These are phyloP conservation scores for Camelus bactrianus DNA, from an alignment of 2,113 vertebrate species.

Conservation along the genomic window DNA sequence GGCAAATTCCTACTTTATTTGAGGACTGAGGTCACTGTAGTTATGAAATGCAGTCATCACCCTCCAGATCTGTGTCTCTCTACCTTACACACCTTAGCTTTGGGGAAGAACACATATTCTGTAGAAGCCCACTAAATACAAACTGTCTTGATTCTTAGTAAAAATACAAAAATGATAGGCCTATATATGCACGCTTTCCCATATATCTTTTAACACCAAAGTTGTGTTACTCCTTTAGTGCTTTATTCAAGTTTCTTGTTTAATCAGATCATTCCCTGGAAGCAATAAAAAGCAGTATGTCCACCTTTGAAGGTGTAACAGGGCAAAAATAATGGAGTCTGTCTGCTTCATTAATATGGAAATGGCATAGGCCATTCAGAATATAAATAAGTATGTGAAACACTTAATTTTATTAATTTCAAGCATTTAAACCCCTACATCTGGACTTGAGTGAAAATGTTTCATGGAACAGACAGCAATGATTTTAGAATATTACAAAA, in stretches of 20 bases:
- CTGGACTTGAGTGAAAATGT: not conserved
- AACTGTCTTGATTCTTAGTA: not conserved
- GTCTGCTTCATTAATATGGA: not conserved
- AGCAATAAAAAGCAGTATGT: not conserved
- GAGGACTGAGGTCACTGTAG: not conserved
- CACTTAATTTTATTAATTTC: not conserved
- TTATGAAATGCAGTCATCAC: not conserved
- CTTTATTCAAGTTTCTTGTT: not conserved
- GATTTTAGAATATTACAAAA: not conserved
- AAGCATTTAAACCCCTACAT: not conserved
- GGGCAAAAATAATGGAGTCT: not conserved
- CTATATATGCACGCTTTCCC: not conserved
- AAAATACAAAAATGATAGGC: not conserved
- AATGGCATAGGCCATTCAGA: not conserved
- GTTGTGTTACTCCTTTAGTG: not conserved
- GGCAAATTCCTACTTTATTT: slow-evolving; percentile 35
- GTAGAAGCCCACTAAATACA: not conserved
- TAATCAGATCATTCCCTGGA: not conserved
- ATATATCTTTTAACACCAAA: not conserved
- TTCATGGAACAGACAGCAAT: not conserved
- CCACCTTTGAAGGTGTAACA: not conserved
- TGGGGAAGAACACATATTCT: not conserved
- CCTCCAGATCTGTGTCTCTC: not conserved
- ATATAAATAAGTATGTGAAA: not conserved
- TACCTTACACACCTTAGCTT: not conserved